Conservation (phyloP, 2,113 vertebrate species). For the Stigmatopora argus region DNA sequence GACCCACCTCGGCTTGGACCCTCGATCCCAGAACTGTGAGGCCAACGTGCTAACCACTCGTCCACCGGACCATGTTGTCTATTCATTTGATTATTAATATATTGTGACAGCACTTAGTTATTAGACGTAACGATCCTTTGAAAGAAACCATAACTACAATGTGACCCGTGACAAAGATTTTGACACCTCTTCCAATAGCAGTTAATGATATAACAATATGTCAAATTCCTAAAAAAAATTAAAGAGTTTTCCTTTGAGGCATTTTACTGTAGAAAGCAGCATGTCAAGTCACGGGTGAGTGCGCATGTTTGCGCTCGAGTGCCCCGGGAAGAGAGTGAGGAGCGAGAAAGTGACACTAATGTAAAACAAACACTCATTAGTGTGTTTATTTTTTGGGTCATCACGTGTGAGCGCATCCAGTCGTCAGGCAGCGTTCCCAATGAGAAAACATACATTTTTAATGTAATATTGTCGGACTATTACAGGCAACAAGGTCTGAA, state of each 20-base stretch:
- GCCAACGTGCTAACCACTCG: too few species aligned
- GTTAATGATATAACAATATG: not conserved
- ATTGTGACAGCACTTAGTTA: too few species aligned
- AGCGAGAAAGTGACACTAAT: constrained; percentile 67
- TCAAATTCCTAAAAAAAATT: not conserved
- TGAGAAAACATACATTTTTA: not conserved
- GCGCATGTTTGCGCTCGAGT: constrained; percentile 37
- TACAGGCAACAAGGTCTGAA: not conserved
- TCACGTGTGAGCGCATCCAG: constrained; percentile 9
- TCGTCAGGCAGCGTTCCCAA: not conserved
- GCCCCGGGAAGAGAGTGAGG: constrained; percentile 39
- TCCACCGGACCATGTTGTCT: too few species aligned
- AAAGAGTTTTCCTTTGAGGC: not conserved
- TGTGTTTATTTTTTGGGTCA: constrained; percentile 53
- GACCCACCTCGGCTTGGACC: too few species aligned
- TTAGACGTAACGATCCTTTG: too few species aligned
- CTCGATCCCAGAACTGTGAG: too few species aligned
- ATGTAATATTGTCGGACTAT: not conserved
- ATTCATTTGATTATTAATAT: too few species aligned
- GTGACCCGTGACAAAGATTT: too few species aligned
- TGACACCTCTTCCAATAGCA: too few species aligned
- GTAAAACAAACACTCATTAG: constrained; percentile 65
- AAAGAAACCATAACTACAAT: too few species aligned
- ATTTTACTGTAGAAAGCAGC: not conserved
- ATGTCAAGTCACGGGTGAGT: not conserved